Percentiles rank a stretch among this genome's conserved stretches.
These are phyloP conservation scores for Synergus umbraculus DNA, from an alignment of 2,888 invertebrate genomes.

Conservation along the genomic window DNA sequence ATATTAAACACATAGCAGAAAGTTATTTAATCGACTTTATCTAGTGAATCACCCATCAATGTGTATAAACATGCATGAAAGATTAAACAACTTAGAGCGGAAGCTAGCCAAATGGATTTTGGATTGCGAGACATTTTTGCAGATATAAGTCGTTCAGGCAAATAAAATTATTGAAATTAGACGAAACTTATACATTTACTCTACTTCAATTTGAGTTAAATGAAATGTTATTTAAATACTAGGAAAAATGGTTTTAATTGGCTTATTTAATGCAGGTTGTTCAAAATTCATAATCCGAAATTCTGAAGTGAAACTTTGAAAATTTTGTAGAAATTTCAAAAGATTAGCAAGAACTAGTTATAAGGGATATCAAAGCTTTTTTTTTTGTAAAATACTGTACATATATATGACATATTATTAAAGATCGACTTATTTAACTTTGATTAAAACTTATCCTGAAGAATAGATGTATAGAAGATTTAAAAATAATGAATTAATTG, in stretches of 20 bases:
- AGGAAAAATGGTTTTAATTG: not conserved
- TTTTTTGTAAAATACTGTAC: slow-evolving; percentile 34
- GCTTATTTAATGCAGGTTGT: not conserved
- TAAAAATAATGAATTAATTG: not conserved
- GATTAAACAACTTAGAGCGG: slow-evolving; percentile 2
- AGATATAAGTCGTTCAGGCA: not conserved
- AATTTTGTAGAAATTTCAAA: not conserved
- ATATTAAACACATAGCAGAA: slow-evolving; percentile 20
- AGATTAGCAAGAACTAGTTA: not conserved
- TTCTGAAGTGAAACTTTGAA: not conserved
- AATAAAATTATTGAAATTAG: not conserved
- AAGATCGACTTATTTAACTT: slow-evolving; percentile 24
- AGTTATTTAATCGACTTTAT: slow-evolving; percentile 22
- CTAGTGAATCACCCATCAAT: slow-evolving; percentile 2
- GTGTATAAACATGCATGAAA: slow-evolving; percentile 7
- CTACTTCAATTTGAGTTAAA: not conserved
- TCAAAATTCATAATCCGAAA: not conserved
- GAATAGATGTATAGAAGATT: not conserved
- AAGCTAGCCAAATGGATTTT: not conserved
- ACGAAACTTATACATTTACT: not conserved
- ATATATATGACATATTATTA: slow-evolving; percentile 1
- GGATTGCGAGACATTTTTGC: not conserved
- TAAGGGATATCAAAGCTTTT: not conserved
- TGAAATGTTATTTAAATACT: not conserved
- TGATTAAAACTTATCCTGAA: not conserved